phyloP scores from a whole-genome alignment of 2,113 vertebrate species.

The Corvus moneduloides region DNA sequence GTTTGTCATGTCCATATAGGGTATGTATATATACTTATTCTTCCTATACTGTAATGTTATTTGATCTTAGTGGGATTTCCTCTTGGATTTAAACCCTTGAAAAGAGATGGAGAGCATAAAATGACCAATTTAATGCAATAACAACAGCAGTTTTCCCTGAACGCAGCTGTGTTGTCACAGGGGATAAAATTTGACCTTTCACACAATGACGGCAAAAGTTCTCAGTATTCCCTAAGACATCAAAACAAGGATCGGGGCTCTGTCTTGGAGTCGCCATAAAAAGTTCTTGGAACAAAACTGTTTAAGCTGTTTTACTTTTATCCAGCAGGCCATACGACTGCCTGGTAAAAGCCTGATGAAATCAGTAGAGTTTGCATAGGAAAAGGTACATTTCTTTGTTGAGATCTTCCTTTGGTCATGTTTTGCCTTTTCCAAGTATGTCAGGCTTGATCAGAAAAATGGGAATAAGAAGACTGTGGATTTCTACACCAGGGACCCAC shows the following conservation, averaged over 20 bases:
- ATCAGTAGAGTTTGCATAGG: neutral
- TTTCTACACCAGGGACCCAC: neutral
- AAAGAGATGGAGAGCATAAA: neutral
- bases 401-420: neutral
- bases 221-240: neutral
- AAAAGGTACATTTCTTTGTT: neutral
- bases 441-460: neutral
- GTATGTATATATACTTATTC: neutral
- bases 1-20: neutral
- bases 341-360: neutral
- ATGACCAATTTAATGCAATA: neutral
- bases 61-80: conserved; percentile 11
- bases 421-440: neutral
- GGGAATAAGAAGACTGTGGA: neutral
- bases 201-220: neutral
- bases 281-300: neutral
- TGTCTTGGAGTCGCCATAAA: neutral
- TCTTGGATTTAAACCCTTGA: conserved; percentile 6
- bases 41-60: neutral
- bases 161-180: neutral
- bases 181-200: neutral
- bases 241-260: neutral
- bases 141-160: neutral
- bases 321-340: fast-evolving
- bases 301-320: neutral